Evolutionary conservation across 2,113 vertebrate genomes (phyloP), one percentile per base, ranked within the genome.

Genomic region (Nothocercus julius): DNA sequence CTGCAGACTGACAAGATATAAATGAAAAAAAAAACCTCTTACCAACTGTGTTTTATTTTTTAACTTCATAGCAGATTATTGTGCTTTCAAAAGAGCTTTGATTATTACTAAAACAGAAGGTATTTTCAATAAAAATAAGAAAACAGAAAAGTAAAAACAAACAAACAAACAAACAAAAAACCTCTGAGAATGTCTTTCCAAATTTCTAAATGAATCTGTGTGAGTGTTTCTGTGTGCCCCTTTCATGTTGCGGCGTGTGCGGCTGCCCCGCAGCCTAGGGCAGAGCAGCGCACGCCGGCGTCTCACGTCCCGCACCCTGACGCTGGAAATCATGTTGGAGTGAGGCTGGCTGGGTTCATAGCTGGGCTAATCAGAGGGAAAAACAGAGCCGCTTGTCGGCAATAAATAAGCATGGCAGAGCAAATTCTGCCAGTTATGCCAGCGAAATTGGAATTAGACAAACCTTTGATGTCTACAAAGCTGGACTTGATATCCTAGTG

Each of bases 381-480:
- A 38, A 88, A 58, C 54, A 85, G 67, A 32, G 49, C 38, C 63
- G 66, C 2, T 1, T 0, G 6, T 38, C 68, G 81, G 76, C 80
- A 51, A 24, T 49, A 47, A 90, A 90, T 67, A 62, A 86, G 40
- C 73, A 36, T 28, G 49, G 36, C 75, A 84, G 54, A 78, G 81
- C 61, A 62, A 63, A 81, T 81, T 86, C 38, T 73, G 64, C 49
- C 77, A 89, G 49, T 40, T 81, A 5, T 45, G 64, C 36, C 22
- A 30, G 70, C 62, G 49, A 53, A 77, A 92, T 90, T 90, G 66
- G 86, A 90, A 74, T 88, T 62, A 90, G 44, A 53, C 22, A 90
- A 75, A 93, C 38, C 68, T 92, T 86, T 90, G 91, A 89, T 90
- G 40, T 54, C 69, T 92, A 75, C 64, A 95, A 92, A 95, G 73